Evolutionary conservation across 2,113 vertebrate species (phyloP).

Genomic region (Leptobrachium ailaonicum): DNA sequence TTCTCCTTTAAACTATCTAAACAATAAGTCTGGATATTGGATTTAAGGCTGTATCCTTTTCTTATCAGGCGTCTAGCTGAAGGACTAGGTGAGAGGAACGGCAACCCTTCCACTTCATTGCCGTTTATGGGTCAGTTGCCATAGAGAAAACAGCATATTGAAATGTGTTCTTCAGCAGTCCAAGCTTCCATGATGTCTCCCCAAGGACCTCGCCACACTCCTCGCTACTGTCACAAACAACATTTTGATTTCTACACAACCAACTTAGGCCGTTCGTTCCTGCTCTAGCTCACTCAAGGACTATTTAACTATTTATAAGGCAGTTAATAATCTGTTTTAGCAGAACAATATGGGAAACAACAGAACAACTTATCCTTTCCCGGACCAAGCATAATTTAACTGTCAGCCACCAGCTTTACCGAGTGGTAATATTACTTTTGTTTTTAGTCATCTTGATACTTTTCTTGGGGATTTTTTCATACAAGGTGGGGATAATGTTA

Average conservation of each 20-base stretch:
- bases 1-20: constrained; percentile 42
- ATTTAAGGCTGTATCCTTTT: constrained; percentile 44
- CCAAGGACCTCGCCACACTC: constrained; percentile 29
- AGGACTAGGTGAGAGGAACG: constrained; percentile 37
- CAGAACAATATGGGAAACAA: constrained; percentile 33
- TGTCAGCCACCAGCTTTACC: too few species aligned
- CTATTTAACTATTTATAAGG: constrained; percentile 47
- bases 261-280: constrained; percentile 26
- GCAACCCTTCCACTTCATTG: constrained; percentile 37
- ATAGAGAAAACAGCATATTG: constrained; percentile 36
- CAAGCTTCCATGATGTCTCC: constrained; percentile 20
- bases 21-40: constrained; percentile 35
- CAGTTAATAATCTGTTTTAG: constrained; percentile 43
- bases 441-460: too few species aligned
- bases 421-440: too few species aligned
- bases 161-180: constrained; percentile 24
- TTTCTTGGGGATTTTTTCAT: too few species aligned
- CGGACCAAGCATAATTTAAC: background rate
- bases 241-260: constrained; percentile 44
- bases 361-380: constrained; percentile 16
- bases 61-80: constrained; percentile 8
- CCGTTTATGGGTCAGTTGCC: constrained; percentile 36
- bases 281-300: constrained; percentile 31
- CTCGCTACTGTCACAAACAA: constrained; percentile 37
- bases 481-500: too few species aligned